Conservation (phyloP, 1,140 invertebrate species). For the Eubasilissa regina region DNA sequence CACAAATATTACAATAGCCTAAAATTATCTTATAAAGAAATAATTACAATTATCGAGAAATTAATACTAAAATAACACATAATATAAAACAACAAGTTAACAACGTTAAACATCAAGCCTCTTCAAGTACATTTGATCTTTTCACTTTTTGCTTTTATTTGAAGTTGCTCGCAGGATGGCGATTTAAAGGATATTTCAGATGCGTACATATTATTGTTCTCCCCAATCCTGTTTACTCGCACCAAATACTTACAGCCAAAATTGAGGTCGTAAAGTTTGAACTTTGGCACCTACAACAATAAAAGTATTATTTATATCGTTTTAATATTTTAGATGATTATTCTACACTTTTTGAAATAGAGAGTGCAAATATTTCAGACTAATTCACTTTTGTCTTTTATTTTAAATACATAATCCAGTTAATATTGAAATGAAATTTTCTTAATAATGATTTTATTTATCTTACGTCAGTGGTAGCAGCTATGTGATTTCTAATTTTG, state of each 20-base stretch:
- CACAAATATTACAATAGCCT: constrained; percentile 39
- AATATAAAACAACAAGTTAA: constrained; percentile 58
- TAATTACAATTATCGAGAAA: constrained; percentile 55
- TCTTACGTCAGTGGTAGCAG: constrained; percentile 52
- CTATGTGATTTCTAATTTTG: constrained; percentile 51
- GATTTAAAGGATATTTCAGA: constrained; percentile 48
- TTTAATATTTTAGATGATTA: too few relatives aligned
- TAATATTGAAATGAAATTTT: not conserved
- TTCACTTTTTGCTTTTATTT: constrained; percentile 52
- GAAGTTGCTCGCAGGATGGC: constrained; percentile 51
- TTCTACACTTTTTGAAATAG: too few relatives aligned
- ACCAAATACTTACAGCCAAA: constrained; percentile 56
- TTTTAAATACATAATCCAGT: too few relatives aligned
- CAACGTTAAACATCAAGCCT: constrained; percentile 52
- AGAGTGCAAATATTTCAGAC: too few relatives aligned
- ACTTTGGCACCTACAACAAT: constrained; percentile 45
- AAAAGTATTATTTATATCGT: not conserved
- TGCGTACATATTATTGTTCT: constrained; percentile 20
- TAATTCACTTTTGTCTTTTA: too few relatives aligned
- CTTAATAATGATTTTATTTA: not conserved
- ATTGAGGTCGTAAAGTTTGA: constrained; percentile 53
- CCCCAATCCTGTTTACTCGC: constrained; percentile 48
- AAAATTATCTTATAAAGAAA: constrained; percentile 27
- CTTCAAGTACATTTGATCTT: constrained; percentile 58
- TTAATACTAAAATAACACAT: constrained; percentile 60